Base-by-base conservation (phyloP, 2,113 vertebrate genomes). In the Rhegmatorhina hoffmannsi region DNA sequence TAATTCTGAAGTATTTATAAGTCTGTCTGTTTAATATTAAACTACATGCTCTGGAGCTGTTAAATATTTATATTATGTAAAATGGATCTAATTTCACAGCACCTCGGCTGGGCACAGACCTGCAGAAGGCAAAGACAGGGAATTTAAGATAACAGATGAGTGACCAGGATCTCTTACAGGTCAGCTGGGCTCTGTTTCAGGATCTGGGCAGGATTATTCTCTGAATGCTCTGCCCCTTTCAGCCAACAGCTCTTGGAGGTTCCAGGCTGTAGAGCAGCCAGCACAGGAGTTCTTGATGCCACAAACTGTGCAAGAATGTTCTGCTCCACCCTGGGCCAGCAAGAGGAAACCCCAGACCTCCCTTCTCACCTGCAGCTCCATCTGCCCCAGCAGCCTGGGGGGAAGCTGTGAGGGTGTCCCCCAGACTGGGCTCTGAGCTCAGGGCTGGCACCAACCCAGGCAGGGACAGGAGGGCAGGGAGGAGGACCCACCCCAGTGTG, bases 1-100 rank as follows among this genome's bases (percentile, higher is more conserved):
- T 95, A 96, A 97, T 95, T 94, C 92, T 84, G 55, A 77, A 94
- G 89, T 84, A 94, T 96, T 94, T 95, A 84, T 90, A 70, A 75
- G 87, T 29, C 89, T 93, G 64, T 29, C 93, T 95, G 83, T 92
- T 96, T 92, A 96, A 96, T 96, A 92, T 95, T 92, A 83, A 95
- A 66, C 70, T 73, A 47, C 91, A 63, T 29, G 62, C 67, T 96
- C 82, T 52, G 15, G 62, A 92, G 84, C 96, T 95, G 84, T 91
- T 92, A 60, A 94, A 94, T 95, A 92, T 96, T 97, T 83, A 95
- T 92, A 19, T 40, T 17, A 79, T 80, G 91, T 84, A 89, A 94
- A 95, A 90, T 34, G 89, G 82, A 94, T 87, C 83, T 96, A 68
- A 96, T 94, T 92, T 74, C 91, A 31, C 44, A 85, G 80, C 89